Base-by-base conservation (phyloP, 2,888 invertebrate genomes). In the Campopleginae sp. region DNA sequence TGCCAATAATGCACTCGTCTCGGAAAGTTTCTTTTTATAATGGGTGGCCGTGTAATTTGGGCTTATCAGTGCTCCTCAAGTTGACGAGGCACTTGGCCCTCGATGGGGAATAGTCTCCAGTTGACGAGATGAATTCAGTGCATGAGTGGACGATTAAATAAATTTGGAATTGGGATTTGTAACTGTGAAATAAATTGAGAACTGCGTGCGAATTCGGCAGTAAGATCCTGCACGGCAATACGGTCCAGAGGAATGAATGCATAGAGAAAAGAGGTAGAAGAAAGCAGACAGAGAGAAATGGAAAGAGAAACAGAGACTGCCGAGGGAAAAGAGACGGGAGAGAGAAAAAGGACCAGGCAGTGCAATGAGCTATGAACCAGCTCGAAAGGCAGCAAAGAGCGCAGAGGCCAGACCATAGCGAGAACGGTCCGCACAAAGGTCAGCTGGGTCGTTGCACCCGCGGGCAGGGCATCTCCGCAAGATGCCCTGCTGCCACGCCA, bases 371-470 rank as follows among this genome's bases (percentile, higher is more conserved):
- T 51, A 68, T 66, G 82, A 80, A 58, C 84, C 82, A 82, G 58
- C 63, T 46, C 44, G 58, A 80, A 72, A 70, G 80, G 72, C 77
- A 77, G 66, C 65, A 54, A 70, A 84, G 80, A 84, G 72, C 78
- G 81, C 81, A 82, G 85, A 80, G 86, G 89, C 87, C 90, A 87
- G 88, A 89, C 89, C 88, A 90, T 91, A 92, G 92, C 91, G 90
- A 90, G 89, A 92, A 91, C 90, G 88, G 91, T 89, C 91, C 92
- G 93, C 92, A 91, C 93, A 92, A 93, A 93, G 93, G 93, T 93
- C 93, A 93, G 89, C 86, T 79, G 92, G 92, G 93, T 93, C 93
- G 92, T 92, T 93, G 93, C 93, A 92, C 93, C 92, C 93, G 93
- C 92, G 92, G 92, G 91, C 91, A 91, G 92, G 92, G 91, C 93